Base-by-base conservation (phyloP, 2,797 vertebrate species). In the Peromyscus aztecus region DNA sequence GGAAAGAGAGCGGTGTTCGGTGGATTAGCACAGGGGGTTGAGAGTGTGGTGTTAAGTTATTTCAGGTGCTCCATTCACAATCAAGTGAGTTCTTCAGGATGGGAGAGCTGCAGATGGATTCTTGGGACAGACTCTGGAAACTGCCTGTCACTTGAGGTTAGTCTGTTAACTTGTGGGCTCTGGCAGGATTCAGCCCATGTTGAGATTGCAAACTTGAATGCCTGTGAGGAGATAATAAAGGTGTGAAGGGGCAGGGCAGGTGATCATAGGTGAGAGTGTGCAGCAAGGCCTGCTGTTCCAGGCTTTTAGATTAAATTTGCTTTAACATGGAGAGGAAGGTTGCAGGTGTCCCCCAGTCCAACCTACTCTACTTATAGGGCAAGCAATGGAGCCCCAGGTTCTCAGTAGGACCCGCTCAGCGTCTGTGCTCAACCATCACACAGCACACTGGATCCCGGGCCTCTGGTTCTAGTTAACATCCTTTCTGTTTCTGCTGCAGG, bases 31-130 rank as follows among this genome's bases (percentile, higher is more conserved):
- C 65, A 78, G 23, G 81, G 80, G 92, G 61, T 63, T 31, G 43
- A 49, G 27, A 87, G 81, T 77, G 81, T 31, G 46, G 52, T 10
- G 19, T 43, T 61, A 77, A 75, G 87, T 91, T 80, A 90, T 95
- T 97, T 94, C 90, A 94, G 86, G 88, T 94, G 76, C 29, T 37
- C 63, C 49, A 40, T 84, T 96, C 78, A 96, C 89, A 94, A 90
- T 37, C 71, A 93, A 84, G 95, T 3, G 19, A 89, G 95, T 97
- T 49, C 91, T 80, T 80, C 65, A 96, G 67, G 77, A 46, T 95
- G 94, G 95, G 86, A 97, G 94, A 91, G 55, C 49, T 40, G 73
- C 46, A 94, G 37, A 67, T 43, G 93, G 95, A 84, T 89, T 89
- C 59, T 91, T 85, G 95, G 89, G 4, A 4, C 2, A 43, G 7